Conservation (phyloP, 2,888 invertebrate genomes). For the Onchidella celtica region DNA sequence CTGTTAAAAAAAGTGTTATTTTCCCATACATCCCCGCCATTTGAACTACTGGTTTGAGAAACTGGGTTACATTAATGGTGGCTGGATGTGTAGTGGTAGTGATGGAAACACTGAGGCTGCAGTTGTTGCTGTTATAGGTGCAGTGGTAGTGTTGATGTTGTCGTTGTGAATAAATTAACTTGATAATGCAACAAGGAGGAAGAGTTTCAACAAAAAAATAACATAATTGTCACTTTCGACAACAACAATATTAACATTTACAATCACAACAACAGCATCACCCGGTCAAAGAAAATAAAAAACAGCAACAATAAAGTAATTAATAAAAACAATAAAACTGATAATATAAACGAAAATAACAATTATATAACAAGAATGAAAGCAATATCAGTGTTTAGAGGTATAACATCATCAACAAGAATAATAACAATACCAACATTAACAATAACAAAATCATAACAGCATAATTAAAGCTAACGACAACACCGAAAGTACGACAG, state of each 20-base stretch:
- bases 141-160: too few relatives aligned
- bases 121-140: too few relatives aligned
- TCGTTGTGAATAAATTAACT: too few relatives aligned
- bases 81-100: too few relatives aligned
- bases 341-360: not conserved
- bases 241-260: not conserved
- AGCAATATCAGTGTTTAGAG: not conserved
- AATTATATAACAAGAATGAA: not conserved
- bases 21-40: too few relatives aligned
- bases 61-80: too few relatives aligned
- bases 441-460: not conserved
- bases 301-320: not conserved
- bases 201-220: too few relatives aligned
- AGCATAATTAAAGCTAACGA: not conserved
- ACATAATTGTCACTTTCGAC: too few relatives aligned
- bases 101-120: too few relatives aligned
- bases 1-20: too few relatives aligned
- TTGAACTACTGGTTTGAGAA: too few relatives aligned
- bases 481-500: not conserved
- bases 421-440: not conserved
- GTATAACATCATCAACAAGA: not conserved
- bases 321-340: not conserved
- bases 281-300: not conserved
- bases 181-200: too few relatives aligned
- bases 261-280: not conserved